Evolutionary conservation across 2,797 vertebrate species (phyloP).

Genomic region (Sparus aurata): DNA sequence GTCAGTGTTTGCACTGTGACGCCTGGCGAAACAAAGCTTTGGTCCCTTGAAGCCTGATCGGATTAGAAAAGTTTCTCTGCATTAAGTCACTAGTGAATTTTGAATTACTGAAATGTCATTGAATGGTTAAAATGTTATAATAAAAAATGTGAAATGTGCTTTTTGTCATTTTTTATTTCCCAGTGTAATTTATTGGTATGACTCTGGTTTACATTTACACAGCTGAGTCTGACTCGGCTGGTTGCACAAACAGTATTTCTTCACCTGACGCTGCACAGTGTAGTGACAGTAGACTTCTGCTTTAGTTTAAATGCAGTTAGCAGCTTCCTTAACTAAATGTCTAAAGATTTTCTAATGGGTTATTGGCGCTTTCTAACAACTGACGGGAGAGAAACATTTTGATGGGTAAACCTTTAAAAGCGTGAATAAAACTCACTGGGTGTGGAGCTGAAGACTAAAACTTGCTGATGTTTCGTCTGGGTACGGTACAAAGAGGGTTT

Average conservation of each 20-base stretch:
- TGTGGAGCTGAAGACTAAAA: slow-evolving; percentile 8
- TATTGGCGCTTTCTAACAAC: slow-evolving; percentile 4
- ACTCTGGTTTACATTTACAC: slow-evolving; percentile 61
- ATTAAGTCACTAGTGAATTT: slow-evolving; percentile 76
- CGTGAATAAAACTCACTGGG: slow-evolving; percentile 5
- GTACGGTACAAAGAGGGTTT: slow-evolving; percentile 82
- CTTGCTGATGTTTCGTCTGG: slow-evolving; percentile 23
- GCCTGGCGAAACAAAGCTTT: slow-evolving; percentile 7
- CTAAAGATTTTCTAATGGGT: slow-evolving; percentile 18
- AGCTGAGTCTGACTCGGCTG: slow-evolving; percentile 32
- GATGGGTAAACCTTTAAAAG: slow-evolving; percentile 16
- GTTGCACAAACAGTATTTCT: slow-evolving; percentile 7
- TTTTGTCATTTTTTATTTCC: slow-evolving; percentile 99
- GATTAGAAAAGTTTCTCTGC: slow-evolving; percentile 44
- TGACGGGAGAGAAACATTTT: not conserved
- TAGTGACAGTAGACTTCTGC: not conserved
- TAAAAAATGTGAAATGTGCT: slow-evolving; percentile 99
- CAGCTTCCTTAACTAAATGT: slow-evolving; percentile 27
- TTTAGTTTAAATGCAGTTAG: slow-evolving; percentile 18
- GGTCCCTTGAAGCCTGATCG: slow-evolving; percentile 24
- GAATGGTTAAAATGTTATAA: slow-evolving; percentile 96
- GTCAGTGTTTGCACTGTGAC: slow-evolving; percentile 40
- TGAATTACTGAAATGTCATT: slow-evolving; percentile 93
- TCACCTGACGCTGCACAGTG: slow-evolving; percentile 19
- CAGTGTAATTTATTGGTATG: slow-evolving; percentile 89